Percentiles rank a stretch among this genome's conserved stretches.
phyloP scores from a whole-genome alignment of 1,140 invertebrate genomes.

The Drosophila baimaii region DNA sequence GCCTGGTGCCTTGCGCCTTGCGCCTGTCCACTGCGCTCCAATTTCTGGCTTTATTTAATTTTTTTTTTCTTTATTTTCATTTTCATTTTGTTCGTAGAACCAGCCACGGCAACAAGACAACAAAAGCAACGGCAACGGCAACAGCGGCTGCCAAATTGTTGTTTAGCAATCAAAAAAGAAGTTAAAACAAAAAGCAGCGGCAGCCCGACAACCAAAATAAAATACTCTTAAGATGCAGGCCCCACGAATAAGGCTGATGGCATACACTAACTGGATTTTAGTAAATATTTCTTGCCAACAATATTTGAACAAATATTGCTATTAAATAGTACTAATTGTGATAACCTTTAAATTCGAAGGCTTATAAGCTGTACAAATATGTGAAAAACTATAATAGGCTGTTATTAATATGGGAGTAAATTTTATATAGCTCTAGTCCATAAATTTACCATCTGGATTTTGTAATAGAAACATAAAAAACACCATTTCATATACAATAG shows the following conservation, averaged over 20 bases:
- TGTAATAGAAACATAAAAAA: too few relatives aligned
- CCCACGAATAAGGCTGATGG: background rate
- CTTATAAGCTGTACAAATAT: background rate
- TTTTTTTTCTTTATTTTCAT: constrained; percentile 22
- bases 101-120: constrained; percentile 39
- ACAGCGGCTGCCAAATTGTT: constrained; percentile 62
- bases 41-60: constrained; percentile 47
- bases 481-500: too few relatives aligned
- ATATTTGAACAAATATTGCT: too few relatives aligned
- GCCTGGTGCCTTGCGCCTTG: constrained; percentile 40
- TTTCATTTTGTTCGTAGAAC: constrained; percentile 59
- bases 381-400: background rate
- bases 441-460: too few relatives aligned
- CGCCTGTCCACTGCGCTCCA: constrained; percentile 59
- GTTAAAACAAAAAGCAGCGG: constrained; percentile 50
- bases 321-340: background rate
- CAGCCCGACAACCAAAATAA: constrained; percentile 8
- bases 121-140: constrained; percentile 15
- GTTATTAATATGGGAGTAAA: too few relatives aligned
- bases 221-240: constrained; percentile 14
- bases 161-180: constrained; percentile 77
- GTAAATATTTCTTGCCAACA: too few relatives aligned
- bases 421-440: too few relatives aligned
- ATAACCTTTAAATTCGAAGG: background rate
- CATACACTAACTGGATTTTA: background rate